phyloP scores from a whole-genome alignment of 2,113 vertebrate genomes.

The Pseudopipra pipra region DNA sequence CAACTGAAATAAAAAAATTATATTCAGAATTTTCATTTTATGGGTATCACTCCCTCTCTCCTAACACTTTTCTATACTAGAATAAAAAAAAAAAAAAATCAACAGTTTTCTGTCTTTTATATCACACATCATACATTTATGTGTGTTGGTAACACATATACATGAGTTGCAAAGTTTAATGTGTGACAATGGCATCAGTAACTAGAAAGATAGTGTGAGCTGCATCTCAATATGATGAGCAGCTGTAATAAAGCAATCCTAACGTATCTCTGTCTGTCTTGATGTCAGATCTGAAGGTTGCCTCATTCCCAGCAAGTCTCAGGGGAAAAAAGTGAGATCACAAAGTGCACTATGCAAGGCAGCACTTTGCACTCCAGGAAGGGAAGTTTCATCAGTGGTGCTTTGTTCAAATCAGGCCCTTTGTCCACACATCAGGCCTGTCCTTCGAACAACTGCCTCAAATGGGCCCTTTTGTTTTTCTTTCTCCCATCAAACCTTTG shows the following conservation, averaged over 20 bases:
- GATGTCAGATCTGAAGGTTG: background rate
- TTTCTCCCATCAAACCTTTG: background rate
- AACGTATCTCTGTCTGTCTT: background rate
- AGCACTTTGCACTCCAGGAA: background rate
- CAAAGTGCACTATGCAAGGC: background rate
- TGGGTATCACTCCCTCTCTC: background rate
- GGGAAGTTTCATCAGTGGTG: fast-evolving
- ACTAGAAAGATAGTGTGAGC: background rate
- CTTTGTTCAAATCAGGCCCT: background rate
- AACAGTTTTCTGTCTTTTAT: background rate
- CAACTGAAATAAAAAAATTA: background rate
- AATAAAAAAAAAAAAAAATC: fast-evolving
- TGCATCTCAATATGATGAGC: background rate
- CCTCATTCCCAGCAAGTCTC: background rate
- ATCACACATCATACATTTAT: fast-evolving
- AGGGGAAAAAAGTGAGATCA: background rate
- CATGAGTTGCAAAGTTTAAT: background rate
- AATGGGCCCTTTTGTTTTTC: background rate
- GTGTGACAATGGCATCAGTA: background rate
- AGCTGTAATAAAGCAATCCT: background rate
- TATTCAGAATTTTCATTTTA: background rate
- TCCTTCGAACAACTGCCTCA: background rate
- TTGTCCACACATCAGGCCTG: background rate
- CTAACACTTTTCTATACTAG: background rate
- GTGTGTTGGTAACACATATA: background rate